These are phyloP conservation scores for Uria lomvia DNA, from an alignment of 2,113 vertebrate species.

Conservation along the genomic window DNA sequence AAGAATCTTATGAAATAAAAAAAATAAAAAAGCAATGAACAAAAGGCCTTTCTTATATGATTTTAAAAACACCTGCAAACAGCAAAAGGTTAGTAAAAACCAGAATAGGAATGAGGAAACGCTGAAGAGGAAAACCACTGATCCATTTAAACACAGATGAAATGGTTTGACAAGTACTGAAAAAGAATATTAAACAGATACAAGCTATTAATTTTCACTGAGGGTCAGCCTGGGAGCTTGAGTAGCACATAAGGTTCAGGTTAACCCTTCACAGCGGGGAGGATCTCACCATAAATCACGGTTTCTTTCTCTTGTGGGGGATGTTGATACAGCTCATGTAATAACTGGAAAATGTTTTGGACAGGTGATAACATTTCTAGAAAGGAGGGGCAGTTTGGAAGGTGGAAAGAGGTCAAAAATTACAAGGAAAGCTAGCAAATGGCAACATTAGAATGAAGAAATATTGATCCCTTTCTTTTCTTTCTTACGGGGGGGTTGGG, in stretches of 20 bases:
- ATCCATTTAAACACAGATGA: conserved; percentile 41
- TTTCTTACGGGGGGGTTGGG: background rate
- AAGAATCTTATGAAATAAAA: background rate
- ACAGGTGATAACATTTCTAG: background rate
- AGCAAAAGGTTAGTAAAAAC: background rate
- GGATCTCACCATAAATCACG: background rate
- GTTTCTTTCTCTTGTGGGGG: background rate
- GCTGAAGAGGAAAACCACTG: conserved; percentile 6
- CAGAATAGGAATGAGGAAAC: conserved; percentile 29
- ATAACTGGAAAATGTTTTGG: background rate
- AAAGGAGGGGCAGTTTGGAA: background rate
- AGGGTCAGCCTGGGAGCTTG: conserved; percentile 20
- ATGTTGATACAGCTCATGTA: background rate
- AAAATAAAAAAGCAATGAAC: background rate
- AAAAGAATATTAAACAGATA: conserved; percentile 43
- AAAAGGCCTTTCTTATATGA: background rate
- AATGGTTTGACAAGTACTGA: background rate
- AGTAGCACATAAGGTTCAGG: background rate
- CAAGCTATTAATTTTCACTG: conserved; percentile 45
- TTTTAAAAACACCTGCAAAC: background rate
- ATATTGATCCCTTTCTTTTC: background rate
- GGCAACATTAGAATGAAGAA: background rate
- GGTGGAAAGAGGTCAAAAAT: background rate
- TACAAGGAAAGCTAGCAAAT: background rate
- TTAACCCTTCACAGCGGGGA: conserved; percentile 16